Conservation (phyloP, 53 echinoderm and acorn worm genomes). For the Actinopyga echinites region DNA sequence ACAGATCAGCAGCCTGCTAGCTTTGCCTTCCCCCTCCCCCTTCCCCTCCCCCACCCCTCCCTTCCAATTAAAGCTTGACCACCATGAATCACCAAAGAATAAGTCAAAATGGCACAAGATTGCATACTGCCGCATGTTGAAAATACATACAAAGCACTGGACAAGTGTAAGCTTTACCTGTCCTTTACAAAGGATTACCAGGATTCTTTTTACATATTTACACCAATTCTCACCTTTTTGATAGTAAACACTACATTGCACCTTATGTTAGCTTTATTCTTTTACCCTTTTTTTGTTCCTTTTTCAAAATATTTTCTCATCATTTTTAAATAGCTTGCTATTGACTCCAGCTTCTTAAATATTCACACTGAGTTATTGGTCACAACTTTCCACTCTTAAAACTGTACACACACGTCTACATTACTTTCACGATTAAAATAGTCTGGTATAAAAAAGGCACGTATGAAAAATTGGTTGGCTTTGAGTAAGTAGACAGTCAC, state of each 20-base stretch:
- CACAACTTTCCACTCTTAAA: neutral
- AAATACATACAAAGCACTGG: conserved; percentile 17
- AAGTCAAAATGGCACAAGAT: conserved; percentile 8
- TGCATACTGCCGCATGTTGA: neutral
- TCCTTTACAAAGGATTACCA: neutral
- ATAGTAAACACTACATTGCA: conserved; percentile 25
- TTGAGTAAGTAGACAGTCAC: neutral
- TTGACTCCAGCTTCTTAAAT: neutral
- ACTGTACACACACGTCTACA: neutral
- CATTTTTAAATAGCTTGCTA: neutral
- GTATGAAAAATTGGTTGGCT: conserved; percentile 36
- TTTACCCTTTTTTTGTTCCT: neutral
- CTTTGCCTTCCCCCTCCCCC: too few species aligned
- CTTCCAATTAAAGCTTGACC: too few species aligned
- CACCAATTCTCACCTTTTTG: neutral
- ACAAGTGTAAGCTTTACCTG: conserved; percentile 22
- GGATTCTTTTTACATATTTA: conserved; percentile 23
- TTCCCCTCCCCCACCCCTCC: too few species aligned
- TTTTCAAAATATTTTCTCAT: neutral
- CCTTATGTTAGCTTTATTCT: neutral
- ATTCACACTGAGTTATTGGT: neutral
- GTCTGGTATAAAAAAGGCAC: conserved; percentile 46
- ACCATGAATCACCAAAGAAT: too few species aligned
- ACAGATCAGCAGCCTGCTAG: too few species aligned
- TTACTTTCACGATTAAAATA: conserved; percentile 8